A percentile compares a stretch with the other conserved stretches of the same genome.
phyloP scores from a whole-genome alignment of 2,888 invertebrate genomes.

The Sesia apiformis region DNA sequence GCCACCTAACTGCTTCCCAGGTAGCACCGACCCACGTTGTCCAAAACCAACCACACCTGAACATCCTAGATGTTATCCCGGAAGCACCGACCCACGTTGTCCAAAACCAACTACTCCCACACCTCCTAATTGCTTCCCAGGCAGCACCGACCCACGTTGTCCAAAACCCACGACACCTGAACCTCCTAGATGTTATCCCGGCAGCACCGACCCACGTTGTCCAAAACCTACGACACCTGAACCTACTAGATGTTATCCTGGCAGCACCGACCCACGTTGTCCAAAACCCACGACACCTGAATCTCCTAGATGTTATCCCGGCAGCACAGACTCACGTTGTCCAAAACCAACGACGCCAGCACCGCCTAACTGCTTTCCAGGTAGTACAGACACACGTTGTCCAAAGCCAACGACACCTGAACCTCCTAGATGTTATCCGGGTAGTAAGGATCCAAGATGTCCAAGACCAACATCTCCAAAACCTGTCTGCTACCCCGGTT shows the following conservation, averaged over 20 bases:
- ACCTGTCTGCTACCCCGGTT: conserved; percentile 10
- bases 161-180: conserved; percentile 23
- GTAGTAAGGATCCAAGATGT: conserved; percentile 30
- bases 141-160: conserved; percentile 24
- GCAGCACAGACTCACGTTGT: conserved; percentile 31
- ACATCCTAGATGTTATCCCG: conserved; percentile 28
- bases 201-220: conserved; percentile 27
- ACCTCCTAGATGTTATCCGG: conserved; percentile 36
- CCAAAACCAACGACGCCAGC: conserved; percentile 20
- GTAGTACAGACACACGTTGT: conserved; percentile 25
- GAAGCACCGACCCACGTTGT: conserved; percentile 31
- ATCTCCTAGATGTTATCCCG: conserved; percentile 21
- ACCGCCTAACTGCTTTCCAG: conserved; percentile 21
- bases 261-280: conserved; percentile 24
- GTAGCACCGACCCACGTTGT: conserved; percentile 22
- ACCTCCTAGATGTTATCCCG: conserved; percentile 21
- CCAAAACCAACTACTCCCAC: conserved; percentile 22
- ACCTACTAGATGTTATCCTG: conserved; percentile 20
- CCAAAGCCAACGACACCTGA: conserved; percentile 21
- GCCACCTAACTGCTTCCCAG: conserved; percentile 17
- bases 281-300: conserved; percentile 23
- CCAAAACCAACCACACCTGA: conserved; percentile 20
- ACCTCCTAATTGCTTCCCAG: conserved; percentile 21
- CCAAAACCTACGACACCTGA: conserved; percentile 23
- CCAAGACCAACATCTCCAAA: conserved; percentile 17